These are phyloP conservation scores for Drosophila micromelanica DNA, from an alignment of 1,140 invertebrate genomes.

Conservation along the genomic window DNA sequence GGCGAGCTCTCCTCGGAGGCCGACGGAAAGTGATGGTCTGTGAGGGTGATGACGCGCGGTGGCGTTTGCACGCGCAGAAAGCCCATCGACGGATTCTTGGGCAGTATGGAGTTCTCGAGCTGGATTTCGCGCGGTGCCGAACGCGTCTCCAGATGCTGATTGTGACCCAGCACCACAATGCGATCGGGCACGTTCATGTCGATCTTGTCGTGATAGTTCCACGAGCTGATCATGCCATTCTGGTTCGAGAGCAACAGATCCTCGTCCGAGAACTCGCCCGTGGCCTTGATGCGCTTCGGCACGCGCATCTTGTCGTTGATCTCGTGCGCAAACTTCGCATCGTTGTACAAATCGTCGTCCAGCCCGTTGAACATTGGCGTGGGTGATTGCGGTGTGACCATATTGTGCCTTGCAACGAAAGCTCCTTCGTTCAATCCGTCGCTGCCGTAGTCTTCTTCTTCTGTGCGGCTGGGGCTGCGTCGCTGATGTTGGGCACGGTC, in stretches of 20 bases:
- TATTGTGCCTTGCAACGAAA: slow-evolving; percentile 57
- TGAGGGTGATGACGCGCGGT: slow-evolving; percentile 91
- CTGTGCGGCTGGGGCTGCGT: slow-evolving; percentile 2
- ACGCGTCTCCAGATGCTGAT: slow-evolving; percentile 92
- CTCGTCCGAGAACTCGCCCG: slow-evolving; percentile 87
- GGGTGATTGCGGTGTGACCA: slow-evolving; percentile 87
- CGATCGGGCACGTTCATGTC: slow-evolving; percentile 96
- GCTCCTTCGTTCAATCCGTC: slow-evolving; percentile 7
- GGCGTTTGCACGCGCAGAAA: slow-evolving; percentile 91
- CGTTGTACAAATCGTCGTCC: slow-evolving; percentile 88
- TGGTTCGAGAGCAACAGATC: slow-evolving; percentile 86
- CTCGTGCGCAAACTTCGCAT: slow-evolving; percentile 89
- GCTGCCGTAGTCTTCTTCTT: no score
- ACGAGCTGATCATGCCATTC: slow-evolving; percentile 86
- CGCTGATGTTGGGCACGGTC: neutral
- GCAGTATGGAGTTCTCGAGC: slow-evolving; percentile 91
- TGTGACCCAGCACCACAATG: slow-evolving; percentile 93
- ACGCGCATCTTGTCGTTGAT: slow-evolving; percentile 92
- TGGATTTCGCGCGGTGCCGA: slow-evolving; percentile 93
- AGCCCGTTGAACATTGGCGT: slow-evolving; percentile 86
- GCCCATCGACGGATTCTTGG: slow-evolving; percentile 88
- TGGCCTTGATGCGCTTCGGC: slow-evolving; percentile 90
- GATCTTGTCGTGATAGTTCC: slow-evolving; percentile 90
- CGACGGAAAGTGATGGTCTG: slow-evolving; percentile 91
- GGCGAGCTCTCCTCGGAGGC: slow-evolving; percentile 87